Evolutionary conservation across 2,113 vertebrate genomes (phyloP).

Genomic region (Alaudala cheleensis): DNA sequence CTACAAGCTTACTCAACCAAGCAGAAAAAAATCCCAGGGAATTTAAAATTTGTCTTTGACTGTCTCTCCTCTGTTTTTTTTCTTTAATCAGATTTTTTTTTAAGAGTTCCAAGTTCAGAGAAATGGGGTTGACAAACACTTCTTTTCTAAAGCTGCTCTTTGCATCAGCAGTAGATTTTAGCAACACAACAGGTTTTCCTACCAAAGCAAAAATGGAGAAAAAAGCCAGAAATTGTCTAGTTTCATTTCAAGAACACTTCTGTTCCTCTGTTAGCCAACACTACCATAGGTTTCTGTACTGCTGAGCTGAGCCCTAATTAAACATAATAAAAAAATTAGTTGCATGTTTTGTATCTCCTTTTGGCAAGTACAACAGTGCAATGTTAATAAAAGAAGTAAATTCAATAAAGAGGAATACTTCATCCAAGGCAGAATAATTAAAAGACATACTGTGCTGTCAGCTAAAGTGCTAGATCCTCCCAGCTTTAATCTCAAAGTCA

Average conservation of each 20-base stretch:
- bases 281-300: background rate
- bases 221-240: background rate
- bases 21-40: background rate
- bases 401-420: conserved; percentile 66
- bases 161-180: conserved; percentile 11
- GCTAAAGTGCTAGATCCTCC: conserved; percentile 35
- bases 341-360: conserved; percentile 56
- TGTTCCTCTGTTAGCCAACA: conserved; percentile 18
- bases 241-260: conserved; percentile 21
- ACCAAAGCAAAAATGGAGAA: conserved; percentile 31
- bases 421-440: conserved; percentile 67
- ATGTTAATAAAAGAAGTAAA: conserved; percentile 66
- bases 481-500: conserved; percentile 16
- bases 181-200: conserved; percentile 6
- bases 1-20: background rate
- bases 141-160: background rate
- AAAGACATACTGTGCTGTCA: conserved; percentile 60
- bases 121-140: background rate
- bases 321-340: conserved; percentile 66
- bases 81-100: background rate
- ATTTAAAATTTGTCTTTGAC: background rate
- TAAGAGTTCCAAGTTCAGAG: background rate
- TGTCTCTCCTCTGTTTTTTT: too few relatives aligned
- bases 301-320: conserved; percentile 59
- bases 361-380: conserved; percentile 56